These are phyloP conservation scores for Thyatira batis DNA, from an alignment of 2,888 invertebrate genomes.

Conservation along the genomic window DNA sequence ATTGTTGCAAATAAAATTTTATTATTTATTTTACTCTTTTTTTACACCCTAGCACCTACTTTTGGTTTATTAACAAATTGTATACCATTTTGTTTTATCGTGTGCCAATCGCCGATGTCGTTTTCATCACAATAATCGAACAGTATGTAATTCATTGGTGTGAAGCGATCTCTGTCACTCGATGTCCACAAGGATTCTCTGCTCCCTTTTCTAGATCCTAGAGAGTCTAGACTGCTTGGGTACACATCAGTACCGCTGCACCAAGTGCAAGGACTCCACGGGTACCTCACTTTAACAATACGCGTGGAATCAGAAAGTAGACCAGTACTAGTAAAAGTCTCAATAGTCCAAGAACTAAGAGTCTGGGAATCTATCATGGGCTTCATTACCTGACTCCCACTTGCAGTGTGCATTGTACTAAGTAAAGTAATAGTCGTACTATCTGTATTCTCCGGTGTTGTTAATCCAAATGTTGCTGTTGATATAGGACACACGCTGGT, in stretches of 20 bases:
- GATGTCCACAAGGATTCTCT: constrained; percentile 13
- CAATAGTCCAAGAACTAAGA: constrained; percentile 48
- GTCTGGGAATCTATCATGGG: constrained; percentile 15
- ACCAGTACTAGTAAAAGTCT: constrained; percentile 40
- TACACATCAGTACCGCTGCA: constrained; percentile 40
- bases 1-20: constrained; percentile 47
- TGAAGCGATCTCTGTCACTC: constrained; percentile 1
- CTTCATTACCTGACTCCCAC: constrained; percentile 3
- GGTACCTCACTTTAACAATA: constrained; percentile 32
- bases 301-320: constrained; percentile 4
- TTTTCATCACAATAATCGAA: constrained; percentile 9
- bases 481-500: background rate
- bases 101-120: constrained; percentile 22
- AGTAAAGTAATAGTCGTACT: background rate
- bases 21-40: constrained; percentile 43
- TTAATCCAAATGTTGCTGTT: background rate
- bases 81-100: constrained; percentile 22
- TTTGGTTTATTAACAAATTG: constrained; percentile 13
- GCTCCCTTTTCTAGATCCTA: constrained; percentile 30
- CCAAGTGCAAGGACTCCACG: constrained; percentile 44
- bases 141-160: constrained; percentile 26
- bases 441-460: background rate
- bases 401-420: background rate
- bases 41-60: constrained; percentile 19
- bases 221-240: constrained; percentile 39